phyloP scores from a whole-genome alignment of 1,140 invertebrate genomes.

The Hylaeus anthracinus region DNA sequence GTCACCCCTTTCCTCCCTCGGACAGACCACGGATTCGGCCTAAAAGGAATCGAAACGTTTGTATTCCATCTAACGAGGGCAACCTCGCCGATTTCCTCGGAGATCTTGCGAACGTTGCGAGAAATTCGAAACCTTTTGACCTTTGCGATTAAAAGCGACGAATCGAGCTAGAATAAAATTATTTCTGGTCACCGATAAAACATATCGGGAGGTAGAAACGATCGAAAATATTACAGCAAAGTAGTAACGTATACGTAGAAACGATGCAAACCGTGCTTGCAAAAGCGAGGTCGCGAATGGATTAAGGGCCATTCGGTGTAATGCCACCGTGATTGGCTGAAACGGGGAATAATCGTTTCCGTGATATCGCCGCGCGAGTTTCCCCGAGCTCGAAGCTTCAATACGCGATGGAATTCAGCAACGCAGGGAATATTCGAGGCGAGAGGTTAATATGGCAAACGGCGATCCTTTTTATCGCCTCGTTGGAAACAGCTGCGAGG shows the following conservation, averaged over 20 bases:
- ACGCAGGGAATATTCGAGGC: conserved; percentile 22
- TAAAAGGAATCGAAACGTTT: conserved; percentile 17
- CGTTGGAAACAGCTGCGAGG: conserved; percentile 50
- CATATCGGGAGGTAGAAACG: too few relatives aligned
- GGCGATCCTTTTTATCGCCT: conserved; percentile 48
- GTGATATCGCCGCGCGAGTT: too few relatives aligned
- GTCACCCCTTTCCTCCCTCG: not conserved
- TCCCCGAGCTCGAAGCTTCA: too few relatives aligned
- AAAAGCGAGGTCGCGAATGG: too few relatives aligned
- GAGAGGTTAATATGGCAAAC: conserved; percentile 37
- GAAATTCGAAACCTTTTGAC: not conserved
- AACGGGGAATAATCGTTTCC: not conserved
- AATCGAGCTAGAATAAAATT: too few relatives aligned
- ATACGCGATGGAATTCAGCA: conserved; percentile 12
- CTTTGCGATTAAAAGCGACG: too few relatives aligned
- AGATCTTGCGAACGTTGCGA: not conserved
- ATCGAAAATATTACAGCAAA: too few relatives aligned
- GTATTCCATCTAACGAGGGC: conserved; percentile 6
- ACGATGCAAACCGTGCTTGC: too few relatives aligned
- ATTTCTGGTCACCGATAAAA: too few relatives aligned
- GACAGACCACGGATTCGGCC: not conserved
- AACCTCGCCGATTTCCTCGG: not conserved
- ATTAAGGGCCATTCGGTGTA: too few relatives aligned
- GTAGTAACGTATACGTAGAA: too few relatives aligned
- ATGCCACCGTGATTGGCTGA: not conserved